Evolutionary conservation across 1,140 invertebrate species (phyloP).

Genomic region (Apis dorsata): DNA sequence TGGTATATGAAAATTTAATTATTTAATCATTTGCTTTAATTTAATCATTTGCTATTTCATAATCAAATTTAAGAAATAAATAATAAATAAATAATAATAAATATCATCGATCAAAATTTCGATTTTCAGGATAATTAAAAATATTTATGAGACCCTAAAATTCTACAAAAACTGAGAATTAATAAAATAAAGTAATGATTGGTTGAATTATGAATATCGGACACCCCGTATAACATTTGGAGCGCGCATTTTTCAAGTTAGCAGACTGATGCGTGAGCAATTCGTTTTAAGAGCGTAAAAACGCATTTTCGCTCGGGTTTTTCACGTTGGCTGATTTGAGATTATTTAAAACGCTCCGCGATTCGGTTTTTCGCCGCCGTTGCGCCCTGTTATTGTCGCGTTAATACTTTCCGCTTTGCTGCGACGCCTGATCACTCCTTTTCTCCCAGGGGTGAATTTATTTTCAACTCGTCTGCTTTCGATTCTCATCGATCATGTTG

Average conservation of each 20-base stretch:
- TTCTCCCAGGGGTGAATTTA: conserved; percentile 12
- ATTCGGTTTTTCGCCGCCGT: conserved; percentile 21
- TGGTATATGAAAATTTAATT: no score
- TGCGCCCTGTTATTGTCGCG: conserved; percentile 47
- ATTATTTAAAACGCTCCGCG: conserved; percentile 53
- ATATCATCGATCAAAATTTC: no score
- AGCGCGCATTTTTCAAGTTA: conserved; percentile 1
- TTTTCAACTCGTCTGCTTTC: conserved; percentile 20
- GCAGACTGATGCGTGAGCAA: neutral
- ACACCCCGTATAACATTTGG: neutral
- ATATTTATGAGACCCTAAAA: no score
- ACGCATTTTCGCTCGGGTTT: conserved; percentile 17
- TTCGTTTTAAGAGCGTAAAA: conserved; percentile 29
- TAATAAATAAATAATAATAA: no score
- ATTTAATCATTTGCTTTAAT: no score
- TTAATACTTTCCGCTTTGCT: conserved; percentile 37
- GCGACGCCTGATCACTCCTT: conserved; percentile 8
- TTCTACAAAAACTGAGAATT: no score
- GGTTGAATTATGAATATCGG: no score
- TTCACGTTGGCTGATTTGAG: conserved; percentile 40
- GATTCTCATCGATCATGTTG: conserved; percentile 22
- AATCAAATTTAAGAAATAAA: no score
- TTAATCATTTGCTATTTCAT: no score
- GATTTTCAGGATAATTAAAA: no score
- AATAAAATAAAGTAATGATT: no score